Evolutionary conservation across 2,888 invertebrate species (phyloP).

Genomic region (Dolichomitus sp.): DNA sequence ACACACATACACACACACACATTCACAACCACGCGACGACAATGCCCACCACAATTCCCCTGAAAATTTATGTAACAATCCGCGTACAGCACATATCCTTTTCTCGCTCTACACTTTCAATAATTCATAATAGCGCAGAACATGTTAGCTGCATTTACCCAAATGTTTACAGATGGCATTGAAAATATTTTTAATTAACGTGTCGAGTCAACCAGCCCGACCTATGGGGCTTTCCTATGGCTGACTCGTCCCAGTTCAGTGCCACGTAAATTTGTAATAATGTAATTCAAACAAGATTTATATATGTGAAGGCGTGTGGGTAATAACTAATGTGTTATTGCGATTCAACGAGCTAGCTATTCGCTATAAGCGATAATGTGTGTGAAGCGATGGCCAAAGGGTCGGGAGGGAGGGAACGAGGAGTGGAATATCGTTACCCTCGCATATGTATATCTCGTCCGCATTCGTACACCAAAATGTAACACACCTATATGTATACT

Average conservation of each 20-base stretch:
- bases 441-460: slow-evolving; percentile 20
- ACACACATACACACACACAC: background rate
- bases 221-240: background rate
- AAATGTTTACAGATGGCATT: background rate
- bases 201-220: background rate
- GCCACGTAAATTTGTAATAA: slow-evolving; percentile 30
- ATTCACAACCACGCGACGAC: background rate
- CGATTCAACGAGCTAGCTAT: slow-evolving; percentile 29
- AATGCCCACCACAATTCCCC: slow-evolving; percentile 17
- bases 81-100: background rate
- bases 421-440: slow-evolving; percentile 8
- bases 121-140: slow-evolving; percentile 2
- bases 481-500: too few species aligned
- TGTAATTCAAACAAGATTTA: slow-evolving; percentile 37
- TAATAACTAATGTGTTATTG: slow-evolving; percentile 24
- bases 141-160: background rate
- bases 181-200: slow-evolving; percentile 31
- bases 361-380: slow-evolving; percentile 34
- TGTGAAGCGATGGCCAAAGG: slow-evolving; percentile 36
- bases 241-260: background rate
- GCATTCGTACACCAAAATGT: background rate
- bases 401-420: background rate
- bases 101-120: background rate
- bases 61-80: slow-evolving; percentile 20
- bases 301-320: slow-evolving; percentile 5